Conservation (phyloP, 1,140 invertebrate genomes). For the Drosophila kurseongensis region DNA sequence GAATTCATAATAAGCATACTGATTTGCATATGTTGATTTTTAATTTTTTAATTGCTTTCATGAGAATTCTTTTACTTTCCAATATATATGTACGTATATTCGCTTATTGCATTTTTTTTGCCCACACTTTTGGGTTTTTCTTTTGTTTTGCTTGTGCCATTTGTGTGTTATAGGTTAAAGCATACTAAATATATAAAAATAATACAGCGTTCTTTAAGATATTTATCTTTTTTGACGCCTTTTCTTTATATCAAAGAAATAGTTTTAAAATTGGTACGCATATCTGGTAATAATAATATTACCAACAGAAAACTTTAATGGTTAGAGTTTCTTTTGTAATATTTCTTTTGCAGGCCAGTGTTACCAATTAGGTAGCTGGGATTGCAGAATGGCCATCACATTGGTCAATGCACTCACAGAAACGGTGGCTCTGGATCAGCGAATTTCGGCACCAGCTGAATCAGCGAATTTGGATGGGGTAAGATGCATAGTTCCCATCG, state of each 20-base stretch:
- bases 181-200: not conserved
- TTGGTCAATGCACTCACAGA: conserved; percentile 12
- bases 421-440: conserved; percentile 7
- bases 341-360: not conserved
- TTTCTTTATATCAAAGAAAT: no score
- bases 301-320: no score
- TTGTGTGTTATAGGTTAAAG: not conserved
- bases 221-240: no score
- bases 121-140: not conserved
- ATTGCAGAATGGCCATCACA: not conserved
- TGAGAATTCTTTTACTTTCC: not conserved
- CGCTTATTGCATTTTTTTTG: conserved; percentile 12
- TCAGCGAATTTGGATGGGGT: conserved; percentile 2
- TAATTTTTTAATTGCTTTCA: not conserved
- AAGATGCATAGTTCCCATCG: no score
- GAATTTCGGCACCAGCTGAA: not conserved
- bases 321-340: no score
- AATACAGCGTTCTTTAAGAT: no score
- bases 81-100: not conserved
- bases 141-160: conserved; percentile 28
- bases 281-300: no score
- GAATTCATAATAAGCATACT: not conserved
- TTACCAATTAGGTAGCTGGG: not conserved
- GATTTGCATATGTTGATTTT: no score
- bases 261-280: no score